phyloP scores from a whole-genome alignment of 2,797 vertebrate genomes.

The Phoebastria nigripes region DNA sequence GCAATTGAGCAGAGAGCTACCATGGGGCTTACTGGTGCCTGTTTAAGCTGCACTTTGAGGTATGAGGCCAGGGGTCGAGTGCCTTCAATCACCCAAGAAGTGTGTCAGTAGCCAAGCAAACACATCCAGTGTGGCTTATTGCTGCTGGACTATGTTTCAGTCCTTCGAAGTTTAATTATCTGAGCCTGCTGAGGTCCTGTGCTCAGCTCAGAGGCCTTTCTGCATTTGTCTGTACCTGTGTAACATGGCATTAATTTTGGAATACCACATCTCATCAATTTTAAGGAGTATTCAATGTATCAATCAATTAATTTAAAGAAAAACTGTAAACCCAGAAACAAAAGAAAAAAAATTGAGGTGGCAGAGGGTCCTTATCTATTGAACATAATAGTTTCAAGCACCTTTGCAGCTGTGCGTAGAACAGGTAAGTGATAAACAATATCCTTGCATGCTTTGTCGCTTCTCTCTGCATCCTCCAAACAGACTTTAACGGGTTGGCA shows the following conservation, averaged over 20 bases:
- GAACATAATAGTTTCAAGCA: background rate
- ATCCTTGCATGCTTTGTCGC: background rate
- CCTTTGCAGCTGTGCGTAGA: background rate
- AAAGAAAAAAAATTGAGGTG: rapidly evolving
- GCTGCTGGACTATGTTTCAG: background rate
- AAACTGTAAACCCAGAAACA: background rate
- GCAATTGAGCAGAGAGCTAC: background rate
- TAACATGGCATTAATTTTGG: background rate
- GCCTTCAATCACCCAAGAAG: background rate
- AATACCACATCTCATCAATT: background rate
- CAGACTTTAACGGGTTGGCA: background rate
- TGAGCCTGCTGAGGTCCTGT: background rate
- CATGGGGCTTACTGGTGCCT: background rate
- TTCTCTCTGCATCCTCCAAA: background rate
- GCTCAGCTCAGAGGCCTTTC: background rate
- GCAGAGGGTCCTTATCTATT: background rate
- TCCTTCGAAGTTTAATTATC: background rate
- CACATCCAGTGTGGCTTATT: background rate
- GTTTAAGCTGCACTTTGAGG: background rate
- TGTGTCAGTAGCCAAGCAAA: background rate
- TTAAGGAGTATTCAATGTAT: background rate
- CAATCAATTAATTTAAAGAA: background rate
- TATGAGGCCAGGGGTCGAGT: background rate
- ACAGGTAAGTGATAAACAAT: background rate
- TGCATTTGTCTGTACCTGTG: background rate